Evolutionary conservation across 2,113 vertebrate species (phyloP).

Genomic region (Hymenochirus boettgeri): DNA sequence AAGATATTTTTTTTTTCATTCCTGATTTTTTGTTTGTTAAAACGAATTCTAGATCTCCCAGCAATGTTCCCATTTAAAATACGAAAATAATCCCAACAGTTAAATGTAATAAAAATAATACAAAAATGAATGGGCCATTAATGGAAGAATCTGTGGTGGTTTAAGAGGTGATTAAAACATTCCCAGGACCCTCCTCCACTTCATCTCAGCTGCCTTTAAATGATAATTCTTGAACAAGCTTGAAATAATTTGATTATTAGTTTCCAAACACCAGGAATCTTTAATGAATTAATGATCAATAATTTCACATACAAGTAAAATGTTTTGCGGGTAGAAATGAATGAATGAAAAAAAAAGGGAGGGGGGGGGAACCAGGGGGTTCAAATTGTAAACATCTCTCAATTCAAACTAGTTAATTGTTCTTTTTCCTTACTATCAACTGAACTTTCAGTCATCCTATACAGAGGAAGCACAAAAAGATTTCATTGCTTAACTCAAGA

Average conservation of each 20-base stretch:
- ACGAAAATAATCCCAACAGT: too few species aligned
- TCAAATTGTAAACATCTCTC: slow-evolving; percentile 47
- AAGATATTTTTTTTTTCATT: too few species aligned
- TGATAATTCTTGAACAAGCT: neutral
- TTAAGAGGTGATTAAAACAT: too few species aligned
- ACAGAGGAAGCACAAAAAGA: slow-evolving; percentile 63
- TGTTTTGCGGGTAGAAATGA: neutral
- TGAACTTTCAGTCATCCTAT: slow-evolving; percentile 64
- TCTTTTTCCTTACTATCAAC: slow-evolving; percentile 54
- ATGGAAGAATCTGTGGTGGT: too few species aligned
- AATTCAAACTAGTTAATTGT: slow-evolving; percentile 50
- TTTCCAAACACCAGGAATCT: neutral
- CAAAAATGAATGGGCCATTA: too few species aligned
- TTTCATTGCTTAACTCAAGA: slow-evolving; percentile 70
- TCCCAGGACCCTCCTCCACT: too few species aligned
- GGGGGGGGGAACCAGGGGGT: neutral
- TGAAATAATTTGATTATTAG: neutral
- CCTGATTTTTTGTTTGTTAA: too few species aligned
- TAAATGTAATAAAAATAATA: too few species aligned
- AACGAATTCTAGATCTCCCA: too few species aligned
- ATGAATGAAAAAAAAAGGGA: neutral
- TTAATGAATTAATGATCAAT: neutral
- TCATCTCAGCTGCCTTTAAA: too few species aligned
- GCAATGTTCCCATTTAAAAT: too few species aligned
- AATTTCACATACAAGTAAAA: neutral